Base-by-base conservation (phyloP, 2,113 vertebrate species). In the Dasyurus viverrinus region DNA sequence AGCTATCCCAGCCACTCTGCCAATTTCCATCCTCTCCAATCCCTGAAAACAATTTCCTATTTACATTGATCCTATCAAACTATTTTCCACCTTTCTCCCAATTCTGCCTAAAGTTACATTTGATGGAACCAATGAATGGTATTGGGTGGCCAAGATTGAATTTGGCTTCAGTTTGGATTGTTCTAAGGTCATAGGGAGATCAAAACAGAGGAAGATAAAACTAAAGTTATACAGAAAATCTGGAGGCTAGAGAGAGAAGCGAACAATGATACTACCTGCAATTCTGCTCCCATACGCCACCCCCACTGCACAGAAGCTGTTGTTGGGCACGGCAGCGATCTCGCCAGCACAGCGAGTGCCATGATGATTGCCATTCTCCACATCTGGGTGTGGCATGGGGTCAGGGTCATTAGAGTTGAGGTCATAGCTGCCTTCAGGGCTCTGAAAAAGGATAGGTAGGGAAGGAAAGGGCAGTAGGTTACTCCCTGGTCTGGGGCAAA, bases 301-400 rank as follows among this genome's bases (percentile, higher is more conserved):
- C 0, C 99, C 99, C 30, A 99, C 99, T 0, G 99, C 99, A 42
- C 99, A 99, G 98, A 99, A 99, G 98, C 99, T 99, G 98, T 99
- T 99, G 98, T 99, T 99, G 0, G 99, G 99, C 92, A 99, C 99
- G 0, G 99, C 99, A 0, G 99, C 99, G 0, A 99, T 99, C 98
- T 99, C 99, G 1, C 99, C 99, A 0, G 99, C 99, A 0, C 99
- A 99, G 0, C 99, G 99, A 0, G 99, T 99, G n/a, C 99, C 99
- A 0, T 99, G 99, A 97, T 99, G 99, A 96, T 99, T 99, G 95
- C 99, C 99, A 0, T 99, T 99, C 96, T 98, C 99, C 90, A 98
- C 92, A 0, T 99, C 99, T 0, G 99, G 99, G 96, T 99, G 99
- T 36, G 99, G 99, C 99, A 99, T 99, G 8, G 99, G 99, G 98